These are phyloP conservation scores for Delphinapterus leucas DNA, from an alignment of 2,113 vertebrate genomes.

Conservation along the genomic window DNA sequence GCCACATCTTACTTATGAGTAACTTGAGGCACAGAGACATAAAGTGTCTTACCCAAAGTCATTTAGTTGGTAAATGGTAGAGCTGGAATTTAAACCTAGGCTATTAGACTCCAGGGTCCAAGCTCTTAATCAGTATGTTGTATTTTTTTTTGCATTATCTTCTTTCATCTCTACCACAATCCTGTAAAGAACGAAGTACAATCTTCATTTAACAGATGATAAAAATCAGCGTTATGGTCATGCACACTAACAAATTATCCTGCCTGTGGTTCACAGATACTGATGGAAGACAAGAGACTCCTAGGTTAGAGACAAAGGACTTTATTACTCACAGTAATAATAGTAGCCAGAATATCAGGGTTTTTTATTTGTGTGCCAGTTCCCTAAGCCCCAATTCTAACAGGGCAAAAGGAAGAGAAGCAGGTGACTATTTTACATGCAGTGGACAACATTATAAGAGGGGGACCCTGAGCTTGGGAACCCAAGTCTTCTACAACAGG, in stretches of 20 bases:
- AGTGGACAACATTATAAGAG: fast-evolving
- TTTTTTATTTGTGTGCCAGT: background rate
- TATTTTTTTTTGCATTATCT: background rate
- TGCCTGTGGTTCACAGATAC: background rate
- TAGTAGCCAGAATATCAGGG: background rate
- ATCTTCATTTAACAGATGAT: background rate
- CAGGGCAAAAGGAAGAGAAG: background rate
- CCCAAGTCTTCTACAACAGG: background rate
- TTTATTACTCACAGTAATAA: background rate
- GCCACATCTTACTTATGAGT: background rate
- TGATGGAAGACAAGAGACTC: background rate
- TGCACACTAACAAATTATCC: background rate
- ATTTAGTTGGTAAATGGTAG: background rate
- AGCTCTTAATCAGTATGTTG: background rate
- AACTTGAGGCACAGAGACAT: background rate
- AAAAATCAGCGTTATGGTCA: background rate
- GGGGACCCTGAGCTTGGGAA: background rate
- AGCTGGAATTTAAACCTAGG: background rate
- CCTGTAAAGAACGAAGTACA: background rate
- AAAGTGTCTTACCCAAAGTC: background rate
- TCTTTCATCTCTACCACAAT: background rate
- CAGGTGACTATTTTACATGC: background rate
- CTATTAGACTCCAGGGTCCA: background rate
- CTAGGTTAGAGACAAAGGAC: background rate
- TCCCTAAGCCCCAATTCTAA: background rate